phyloP scores from a whole-genome alignment of 2,113 vertebrate genomes.

The Ploceus nigricollis region DNA sequence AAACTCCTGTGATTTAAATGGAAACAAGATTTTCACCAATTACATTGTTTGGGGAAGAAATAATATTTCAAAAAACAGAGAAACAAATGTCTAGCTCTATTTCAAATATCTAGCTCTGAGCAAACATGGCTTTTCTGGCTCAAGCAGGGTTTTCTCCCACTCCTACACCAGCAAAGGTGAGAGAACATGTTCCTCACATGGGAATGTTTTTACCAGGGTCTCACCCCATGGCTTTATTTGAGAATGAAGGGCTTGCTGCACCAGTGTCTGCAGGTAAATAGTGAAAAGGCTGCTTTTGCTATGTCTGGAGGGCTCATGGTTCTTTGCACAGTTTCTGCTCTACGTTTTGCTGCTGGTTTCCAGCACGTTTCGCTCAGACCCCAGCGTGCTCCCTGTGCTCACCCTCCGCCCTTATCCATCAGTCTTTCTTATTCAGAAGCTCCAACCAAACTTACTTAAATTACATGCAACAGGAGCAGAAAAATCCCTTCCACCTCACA shows the following conservation, averaged over 20 bases:
- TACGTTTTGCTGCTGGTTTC: neutral
- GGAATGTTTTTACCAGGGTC: neutral
- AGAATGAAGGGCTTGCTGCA: neutral
- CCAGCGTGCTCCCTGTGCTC: accelerated
- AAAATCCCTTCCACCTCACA: neutral
- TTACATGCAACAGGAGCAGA: neutral
- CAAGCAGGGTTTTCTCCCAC: neutral
- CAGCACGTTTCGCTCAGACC: accelerated
- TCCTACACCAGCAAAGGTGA: neutral
- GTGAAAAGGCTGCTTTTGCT: neutral
- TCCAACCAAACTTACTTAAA: neutral
- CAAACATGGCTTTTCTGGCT: neutral
- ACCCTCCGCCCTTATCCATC: accelerated
- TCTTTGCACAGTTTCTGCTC: neutral
- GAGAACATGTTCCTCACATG: neutral
- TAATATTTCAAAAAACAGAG: neutral
- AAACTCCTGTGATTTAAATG: neutral
- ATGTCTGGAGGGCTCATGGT: accelerated
- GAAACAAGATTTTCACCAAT: neutral
- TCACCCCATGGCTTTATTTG: neutral
- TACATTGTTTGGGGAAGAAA: neutral
- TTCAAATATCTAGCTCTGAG: neutral
- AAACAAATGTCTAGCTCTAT: neutral
- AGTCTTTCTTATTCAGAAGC: neutral
- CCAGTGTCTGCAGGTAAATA: neutral